Evolutionary conservation across 2,888 invertebrate genomes (phyloP).

Genomic region (Ceriagrion tenellum): DNA sequence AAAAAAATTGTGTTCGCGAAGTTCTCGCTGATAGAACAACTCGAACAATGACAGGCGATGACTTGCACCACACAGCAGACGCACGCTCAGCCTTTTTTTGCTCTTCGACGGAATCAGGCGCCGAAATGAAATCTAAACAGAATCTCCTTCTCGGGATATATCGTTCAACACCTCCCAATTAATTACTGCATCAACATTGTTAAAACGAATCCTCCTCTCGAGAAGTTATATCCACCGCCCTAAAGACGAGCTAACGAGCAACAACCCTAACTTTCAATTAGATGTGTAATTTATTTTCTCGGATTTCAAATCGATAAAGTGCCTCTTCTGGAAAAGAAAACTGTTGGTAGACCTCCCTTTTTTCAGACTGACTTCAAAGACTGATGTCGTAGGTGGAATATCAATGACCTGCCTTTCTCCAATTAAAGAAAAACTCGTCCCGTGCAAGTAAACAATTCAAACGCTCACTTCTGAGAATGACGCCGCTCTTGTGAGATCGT

Average conservation of each 20-base stretch:
- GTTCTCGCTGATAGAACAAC: neutral
- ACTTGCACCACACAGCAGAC: neutral
- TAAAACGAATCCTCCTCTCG: neutral
- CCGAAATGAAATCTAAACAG: neutral
- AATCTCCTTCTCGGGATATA: neutral
- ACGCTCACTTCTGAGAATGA: neutral
- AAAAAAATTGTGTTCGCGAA: neutral
- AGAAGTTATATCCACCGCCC: neutral
- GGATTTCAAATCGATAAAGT: neutral
- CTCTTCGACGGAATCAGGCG: neutral
- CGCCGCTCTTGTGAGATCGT: neutral
- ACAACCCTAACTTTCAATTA: neutral
- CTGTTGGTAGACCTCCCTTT: neutral
- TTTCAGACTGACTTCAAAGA: neutral
- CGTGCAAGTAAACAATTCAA: neutral
- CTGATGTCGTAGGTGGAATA: neutral
- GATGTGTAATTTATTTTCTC: neutral
- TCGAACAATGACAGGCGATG: constrained; percentile 29
- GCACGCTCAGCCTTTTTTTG: neutral
- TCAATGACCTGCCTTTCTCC: neutral
- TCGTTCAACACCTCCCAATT: neutral
- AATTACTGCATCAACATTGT: neutral
- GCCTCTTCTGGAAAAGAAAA: neutral
- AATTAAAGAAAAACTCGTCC: neutral
- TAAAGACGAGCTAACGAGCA: neutral